Percentiles rank a stretch among this genome's conserved stretches.
Conservation (phyloP, 2,797 vertebrate species). For the Megaceryle alcyon region DNA sequence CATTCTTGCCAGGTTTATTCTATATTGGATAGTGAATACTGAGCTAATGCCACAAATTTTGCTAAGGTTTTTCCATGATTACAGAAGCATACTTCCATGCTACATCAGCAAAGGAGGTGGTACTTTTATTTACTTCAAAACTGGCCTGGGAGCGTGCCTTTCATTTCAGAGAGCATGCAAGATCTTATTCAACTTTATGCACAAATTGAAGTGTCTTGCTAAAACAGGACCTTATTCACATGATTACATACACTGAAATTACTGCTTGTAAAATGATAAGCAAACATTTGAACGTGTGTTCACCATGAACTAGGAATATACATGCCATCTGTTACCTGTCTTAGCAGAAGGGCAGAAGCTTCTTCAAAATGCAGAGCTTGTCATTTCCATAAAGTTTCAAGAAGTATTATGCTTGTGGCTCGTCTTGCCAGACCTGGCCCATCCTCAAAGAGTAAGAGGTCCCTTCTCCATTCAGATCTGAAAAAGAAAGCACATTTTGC, state of each 20-base stretch:
- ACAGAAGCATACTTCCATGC: neutral
- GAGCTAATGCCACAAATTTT: neutral
- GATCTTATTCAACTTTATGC: neutral
- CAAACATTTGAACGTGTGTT: neutral
- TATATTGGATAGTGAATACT: neutral
- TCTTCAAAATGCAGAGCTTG: neutral
- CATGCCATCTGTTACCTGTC: neutral
- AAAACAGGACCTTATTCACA: neutral
- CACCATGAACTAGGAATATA: neutral
- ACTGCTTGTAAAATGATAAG: neutral
- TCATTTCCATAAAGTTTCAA: neutral
- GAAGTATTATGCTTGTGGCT: neutral
- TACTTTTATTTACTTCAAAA: neutral
- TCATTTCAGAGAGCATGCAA: neutral
- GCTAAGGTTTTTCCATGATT: neutral
- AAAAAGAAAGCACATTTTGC: neutral
- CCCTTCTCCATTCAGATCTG: neutral
- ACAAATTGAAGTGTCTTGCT: neutral
- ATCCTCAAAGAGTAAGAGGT: rapidly evolving
- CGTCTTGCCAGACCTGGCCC: neutral
- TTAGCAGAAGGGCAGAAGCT: neutral
- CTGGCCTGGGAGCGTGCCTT: neutral
- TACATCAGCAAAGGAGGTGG: neutral
- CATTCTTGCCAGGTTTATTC: neutral
- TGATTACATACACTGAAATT: neutral